These are phyloP conservation scores for Cydia pomonella DNA, from an alignment of 1,140 invertebrate genomes.

Conservation along the genomic window DNA sequence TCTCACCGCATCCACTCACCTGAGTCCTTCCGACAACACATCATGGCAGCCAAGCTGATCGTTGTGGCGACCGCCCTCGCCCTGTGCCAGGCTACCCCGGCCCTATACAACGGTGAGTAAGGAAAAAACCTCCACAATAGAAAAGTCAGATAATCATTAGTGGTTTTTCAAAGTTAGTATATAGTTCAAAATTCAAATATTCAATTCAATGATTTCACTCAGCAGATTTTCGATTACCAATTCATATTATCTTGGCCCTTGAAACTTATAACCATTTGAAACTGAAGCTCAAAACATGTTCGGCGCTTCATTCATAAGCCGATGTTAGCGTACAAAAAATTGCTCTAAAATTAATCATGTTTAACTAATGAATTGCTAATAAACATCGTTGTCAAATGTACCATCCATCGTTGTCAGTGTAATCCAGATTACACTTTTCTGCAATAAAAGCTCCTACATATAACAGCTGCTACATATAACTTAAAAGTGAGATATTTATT, in stretches of 20 bases:
- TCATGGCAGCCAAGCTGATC: neutral
- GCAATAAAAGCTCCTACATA: no score
- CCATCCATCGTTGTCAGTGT: neutral
- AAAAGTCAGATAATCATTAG: no score
- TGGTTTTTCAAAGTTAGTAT: no score
- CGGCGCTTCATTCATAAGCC: neutral
- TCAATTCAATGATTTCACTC: neutral
- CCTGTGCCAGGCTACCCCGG: neutral
- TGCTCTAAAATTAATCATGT: neutral
- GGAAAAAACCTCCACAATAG: neutral
- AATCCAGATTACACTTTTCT: no score
- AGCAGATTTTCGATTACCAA: neutral
- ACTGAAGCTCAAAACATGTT: neutral
- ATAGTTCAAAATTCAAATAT: no score
- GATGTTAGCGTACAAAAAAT: neutral
- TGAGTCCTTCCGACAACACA: constrained; percentile 48
- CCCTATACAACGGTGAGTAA: constrained; percentile 64
- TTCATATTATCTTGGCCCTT: neutral
- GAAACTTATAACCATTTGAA: neutral
- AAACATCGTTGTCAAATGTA: no score
- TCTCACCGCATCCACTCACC: constrained; percentile 71
- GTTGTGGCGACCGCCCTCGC: neutral
- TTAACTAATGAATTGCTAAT: neutral
- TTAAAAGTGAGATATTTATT: no score
- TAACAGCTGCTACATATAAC: no score